Conservation (phyloP, 2,888 invertebrate genomes). For the Dendrolimus houi region DNA sequence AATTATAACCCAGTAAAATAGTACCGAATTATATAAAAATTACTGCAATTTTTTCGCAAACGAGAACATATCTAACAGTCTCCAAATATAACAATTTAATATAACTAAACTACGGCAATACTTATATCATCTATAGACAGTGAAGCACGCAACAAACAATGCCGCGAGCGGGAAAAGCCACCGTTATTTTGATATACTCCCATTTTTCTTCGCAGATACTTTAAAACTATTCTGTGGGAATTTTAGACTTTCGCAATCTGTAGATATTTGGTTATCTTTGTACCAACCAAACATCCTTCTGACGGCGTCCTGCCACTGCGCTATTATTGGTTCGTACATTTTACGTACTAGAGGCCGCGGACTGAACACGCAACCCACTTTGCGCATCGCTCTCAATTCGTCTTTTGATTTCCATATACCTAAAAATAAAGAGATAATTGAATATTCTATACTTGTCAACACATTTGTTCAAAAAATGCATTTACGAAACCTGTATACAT, state of each 20-base stretch:
- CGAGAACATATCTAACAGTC: no score
- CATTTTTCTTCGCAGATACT: constrained; percentile 29
- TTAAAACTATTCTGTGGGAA: constrained; percentile 38
- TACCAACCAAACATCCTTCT: constrained; percentile 77
- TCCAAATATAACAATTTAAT: not conserved
- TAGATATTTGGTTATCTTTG: constrained; percentile 11
- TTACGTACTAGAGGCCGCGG: constrained; percentile 55
- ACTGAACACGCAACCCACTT: constrained; percentile 78
- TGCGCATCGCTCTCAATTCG: constrained; percentile 77
- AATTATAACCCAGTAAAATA: no score
- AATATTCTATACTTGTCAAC: no score
- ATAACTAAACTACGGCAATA: constrained; percentile 11
- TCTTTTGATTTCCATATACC: constrained; percentile 84
- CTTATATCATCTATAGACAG: constrained; percentile 48
- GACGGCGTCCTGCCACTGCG: constrained; percentile 77
- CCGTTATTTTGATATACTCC: constrained; percentile 46
- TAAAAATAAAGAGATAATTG: constrained; percentile 28
- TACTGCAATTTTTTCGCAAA: no score
- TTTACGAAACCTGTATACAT: no score
- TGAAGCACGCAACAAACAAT: constrained; percentile 35
- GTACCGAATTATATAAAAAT: no score
- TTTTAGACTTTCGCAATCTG: not conserved
- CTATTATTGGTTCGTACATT: constrained; percentile 45
- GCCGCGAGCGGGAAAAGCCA: constrained; percentile 51
- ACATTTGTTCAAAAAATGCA: no score